Base-by-base conservation (phyloP, 2,888 invertebrate genomes). In the Amphipyra berbera region DNA sequence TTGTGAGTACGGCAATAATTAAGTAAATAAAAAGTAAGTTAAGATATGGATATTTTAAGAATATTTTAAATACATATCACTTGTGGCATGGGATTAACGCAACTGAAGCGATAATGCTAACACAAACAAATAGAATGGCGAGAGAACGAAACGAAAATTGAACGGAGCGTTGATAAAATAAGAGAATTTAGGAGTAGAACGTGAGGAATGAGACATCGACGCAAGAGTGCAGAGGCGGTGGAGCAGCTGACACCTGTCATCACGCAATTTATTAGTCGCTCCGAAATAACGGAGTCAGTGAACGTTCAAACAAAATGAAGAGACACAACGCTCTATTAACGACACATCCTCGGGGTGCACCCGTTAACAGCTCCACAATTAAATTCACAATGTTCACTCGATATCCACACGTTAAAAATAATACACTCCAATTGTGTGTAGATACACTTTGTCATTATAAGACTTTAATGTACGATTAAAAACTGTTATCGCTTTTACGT, bases 161-260 rank as follows among this genome's bases (percentile, higher is more conserved):
- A 93, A 92, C 91, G 88, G 86, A 90, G 90, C 94, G 94, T 93
- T 94, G 94, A 94, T 92, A 91, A 94, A 95, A 95, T 94, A 94
- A 94, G 94, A 94, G 91, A 92, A 94, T 93, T 91, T 90, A 91
- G 92, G 92, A 92, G 93, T 88, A 90, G 90, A 93, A 86, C 92
- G 93, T 94, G 93, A 94, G 94, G 93, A 94, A 95, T 95, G 94
- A 94, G 93, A 93, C 94, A 93, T 94, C 94, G 93, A 91, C 94
- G 94, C 94, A 91, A 92, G 94, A 94, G 94, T 94, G 95, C 94
- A 94, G 93, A 94, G 94, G 95, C 94, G 94, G 90, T 90, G 87
- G 91, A 92, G 93, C 94, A 93, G 94, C 94, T 94, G 94, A 94
- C 95, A 94, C 91, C 93, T 94, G 95, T 94, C 95, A 95, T 94